A percentile compares a stretch with the other conserved stretches of the same genome.
phyloP scores from a whole-genome alignment of 1,140 invertebrate species.

The Batillaria attramentaria region DNA sequence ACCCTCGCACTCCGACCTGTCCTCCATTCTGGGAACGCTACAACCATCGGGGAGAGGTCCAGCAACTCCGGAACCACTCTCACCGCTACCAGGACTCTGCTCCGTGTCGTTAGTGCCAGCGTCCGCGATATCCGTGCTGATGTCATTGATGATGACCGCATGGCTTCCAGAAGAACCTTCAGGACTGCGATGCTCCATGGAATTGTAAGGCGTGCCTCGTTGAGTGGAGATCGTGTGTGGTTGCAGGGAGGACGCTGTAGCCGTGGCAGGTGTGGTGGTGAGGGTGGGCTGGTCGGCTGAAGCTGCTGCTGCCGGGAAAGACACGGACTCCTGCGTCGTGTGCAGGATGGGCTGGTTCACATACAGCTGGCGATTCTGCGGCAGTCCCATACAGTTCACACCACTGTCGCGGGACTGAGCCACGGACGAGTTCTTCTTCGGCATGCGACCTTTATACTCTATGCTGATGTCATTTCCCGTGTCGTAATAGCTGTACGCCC shows the following conservation, averaged over 20 bases:
- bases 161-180: slow-evolving; percentile 26
- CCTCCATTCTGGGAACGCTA: slow-evolving; percentile 4
- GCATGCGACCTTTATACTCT: slow-evolving; percentile 63
- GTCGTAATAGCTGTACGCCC: slow-evolving; percentile 38
- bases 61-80: too few relatives aligned
- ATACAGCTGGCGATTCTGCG: slow-evolving; percentile 13
- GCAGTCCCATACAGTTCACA: slow-evolving; percentile 64
- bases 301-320: too few relatives aligned
- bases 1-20: slow-evolving; percentile 21
- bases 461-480: slow-evolving; percentile 58
- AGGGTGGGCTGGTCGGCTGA: neutral
- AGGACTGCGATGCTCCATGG: slow-evolving; percentile 19
- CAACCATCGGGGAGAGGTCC: too few relatives aligned
- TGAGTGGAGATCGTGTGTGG: slow-evolving; percentile 16
- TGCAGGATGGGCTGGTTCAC: neutral
- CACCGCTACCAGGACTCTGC: neutral
- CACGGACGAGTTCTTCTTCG: slow-evolving; percentile 57
- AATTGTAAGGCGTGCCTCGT: slow-evolving; percentile 24
- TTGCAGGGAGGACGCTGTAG: neutral
- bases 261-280: slow-evolving; percentile 1
- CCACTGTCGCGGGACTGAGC: slow-evolving; percentile 63
- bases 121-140: neutral
- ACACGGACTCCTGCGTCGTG: slow-evolving; percentile 16
- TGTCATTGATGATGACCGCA: slow-evolving; percentile 15
- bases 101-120: neutral